phyloP scores from a whole-genome alignment of 1,140 invertebrate genomes.

The Temnothorax nylanderi region DNA sequence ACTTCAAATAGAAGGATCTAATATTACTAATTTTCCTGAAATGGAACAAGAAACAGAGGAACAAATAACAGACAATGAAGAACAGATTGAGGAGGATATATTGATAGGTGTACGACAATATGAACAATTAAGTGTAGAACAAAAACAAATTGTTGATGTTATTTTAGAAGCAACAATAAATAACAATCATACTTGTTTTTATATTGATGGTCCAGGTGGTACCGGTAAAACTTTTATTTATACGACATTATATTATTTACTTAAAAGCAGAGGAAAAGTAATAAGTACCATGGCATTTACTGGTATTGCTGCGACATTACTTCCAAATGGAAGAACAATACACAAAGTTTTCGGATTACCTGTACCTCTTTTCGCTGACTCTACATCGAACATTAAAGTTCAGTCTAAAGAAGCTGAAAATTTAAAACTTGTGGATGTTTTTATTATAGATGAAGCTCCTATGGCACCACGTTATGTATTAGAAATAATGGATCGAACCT shows the following conservation, averaged over 20 bases:
- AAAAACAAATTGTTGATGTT: conserved; percentile 16
- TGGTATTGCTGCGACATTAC: not conserved
- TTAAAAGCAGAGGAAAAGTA: not conserved
- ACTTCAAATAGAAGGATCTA: not conserved
- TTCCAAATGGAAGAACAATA: not conserved
- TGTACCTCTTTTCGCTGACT: not conserved
- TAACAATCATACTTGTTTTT: not conserved
- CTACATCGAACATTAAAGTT: conserved; percentile 3
- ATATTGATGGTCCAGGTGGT: conserved; percentile 4
- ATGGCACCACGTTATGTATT: not conserved
- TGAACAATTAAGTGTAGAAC: not conserved
- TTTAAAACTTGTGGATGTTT: not conserved
- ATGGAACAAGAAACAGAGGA: not conserved
- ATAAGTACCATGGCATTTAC: not conserved
- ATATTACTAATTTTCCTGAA: conserved; percentile 10
- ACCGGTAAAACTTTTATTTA: conserved; percentile 12
- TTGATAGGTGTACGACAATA: not conserved
- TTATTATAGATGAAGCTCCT: not conserved
- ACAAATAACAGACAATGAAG: not conserved
- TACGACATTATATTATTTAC: not conserved
- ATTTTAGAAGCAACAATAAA: not conserved
- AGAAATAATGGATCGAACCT: conserved; percentile 17
- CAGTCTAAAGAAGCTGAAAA: conserved; percentile 7
- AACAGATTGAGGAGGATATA: not conserved
- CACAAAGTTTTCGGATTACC: not conserved